A percentile compares a stretch with the other conserved stretches of the same genome.
phyloP scores from a whole-genome alignment of 2,888 invertebrate species.

The Leptinotarsa peninsularis region DNA sequence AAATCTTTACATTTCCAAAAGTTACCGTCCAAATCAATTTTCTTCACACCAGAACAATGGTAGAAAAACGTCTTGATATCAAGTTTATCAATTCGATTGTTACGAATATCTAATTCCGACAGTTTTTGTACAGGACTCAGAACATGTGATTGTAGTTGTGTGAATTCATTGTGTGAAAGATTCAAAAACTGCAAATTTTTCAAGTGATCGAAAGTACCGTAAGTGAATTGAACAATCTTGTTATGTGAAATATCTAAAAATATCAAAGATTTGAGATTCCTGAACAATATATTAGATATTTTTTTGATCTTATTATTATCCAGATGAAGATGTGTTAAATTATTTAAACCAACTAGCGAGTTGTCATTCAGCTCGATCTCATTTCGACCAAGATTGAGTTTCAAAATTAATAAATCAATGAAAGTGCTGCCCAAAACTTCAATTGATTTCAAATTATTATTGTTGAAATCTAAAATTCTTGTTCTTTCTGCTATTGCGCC shows the following conservation, averaged over 20 bases:
- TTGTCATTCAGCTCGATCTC: not conserved
- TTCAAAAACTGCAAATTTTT: slow-evolving; percentile 14
- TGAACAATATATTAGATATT: not conserved
- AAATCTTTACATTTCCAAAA: slow-evolving; percentile 15
- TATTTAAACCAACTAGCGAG: not conserved
- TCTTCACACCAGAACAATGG: not conserved
- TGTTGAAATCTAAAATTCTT: not conserved
- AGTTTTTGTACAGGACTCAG: slow-evolving; percentile 14
- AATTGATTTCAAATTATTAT: not conserved
- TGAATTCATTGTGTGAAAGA: slow-evolving; percentile 21
- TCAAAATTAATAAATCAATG: not conserved
- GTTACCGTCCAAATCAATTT: slow-evolving; percentile 10
- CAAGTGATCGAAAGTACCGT: slow-evolving; percentile 16
- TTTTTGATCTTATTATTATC: slow-evolving; percentile 4
- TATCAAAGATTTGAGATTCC: slow-evolving; percentile 17
- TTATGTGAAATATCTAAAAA: slow-evolving; percentile 26
- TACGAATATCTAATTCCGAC: slow-evolving; percentile 7
- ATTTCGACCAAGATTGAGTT: not conserved
- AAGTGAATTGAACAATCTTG: not conserved
- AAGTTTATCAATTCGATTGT: slow-evolving; percentile 9
- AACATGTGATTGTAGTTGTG: not conserved
- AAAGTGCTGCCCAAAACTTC: slow-evolving; percentile 5
- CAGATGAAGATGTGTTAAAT: slow-evolving; percentile 18
- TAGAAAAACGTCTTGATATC: slow-evolving; percentile 4
- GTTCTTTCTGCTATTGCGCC: not conserved